Evolutionary conservation across 1,140 invertebrate genomes (phyloP).

Genomic region (Hyposmocoma kahamanoa): DNA sequence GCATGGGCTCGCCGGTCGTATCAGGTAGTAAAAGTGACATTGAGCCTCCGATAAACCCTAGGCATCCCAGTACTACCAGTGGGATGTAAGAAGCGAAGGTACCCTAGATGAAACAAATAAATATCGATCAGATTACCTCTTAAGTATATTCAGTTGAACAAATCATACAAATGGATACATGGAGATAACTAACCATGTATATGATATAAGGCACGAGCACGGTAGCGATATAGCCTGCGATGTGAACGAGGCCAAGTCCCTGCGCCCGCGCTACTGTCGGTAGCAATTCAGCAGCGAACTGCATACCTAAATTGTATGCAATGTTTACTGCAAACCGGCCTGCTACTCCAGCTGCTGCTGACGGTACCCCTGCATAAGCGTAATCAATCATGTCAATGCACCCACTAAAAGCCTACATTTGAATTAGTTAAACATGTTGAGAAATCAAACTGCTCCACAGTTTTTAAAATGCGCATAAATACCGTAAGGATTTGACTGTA

Average conservation of each 20-base stretch:
- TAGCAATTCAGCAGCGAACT: slow-evolving; percentile 90
- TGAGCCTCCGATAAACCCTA: slow-evolving; percentile 82
- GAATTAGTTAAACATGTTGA: no score
- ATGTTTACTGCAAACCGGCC: slow-evolving; percentile 90
- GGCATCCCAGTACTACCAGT: slow-evolving; percentile 80
- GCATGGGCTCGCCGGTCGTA: slow-evolving; percentile 85
- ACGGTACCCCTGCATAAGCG: slow-evolving; percentile 79
- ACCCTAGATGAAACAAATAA: slow-evolving; percentile 64
- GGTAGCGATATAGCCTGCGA: slow-evolving; percentile 88
- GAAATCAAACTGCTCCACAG: no score
- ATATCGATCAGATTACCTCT: slow-evolving; percentile 3
- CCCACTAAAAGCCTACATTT: no score
- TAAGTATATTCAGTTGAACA: neutral
- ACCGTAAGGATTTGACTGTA: no score
- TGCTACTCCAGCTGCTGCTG: slow-evolving; percentile 81
- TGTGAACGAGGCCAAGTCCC: slow-evolving; percentile 88
- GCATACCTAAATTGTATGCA: slow-evolving; percentile 90
- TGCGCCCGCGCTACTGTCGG: slow-evolving; percentile 91
- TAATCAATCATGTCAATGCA: no score
- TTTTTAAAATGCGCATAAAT: no score
- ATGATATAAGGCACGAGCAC: slow-evolving; percentile 88
- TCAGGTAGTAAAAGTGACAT: slow-evolving; percentile 86
- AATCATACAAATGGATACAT: neutral
- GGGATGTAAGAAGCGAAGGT: slow-evolving; percentile 80
- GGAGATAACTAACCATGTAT: slow-evolving; percentile 76